Percentiles rank a stretch among this genome's conserved stretches.
Conservation (phyloP, 2,113 vertebrate species). For the Pseudopodoces humilis region DNA sequence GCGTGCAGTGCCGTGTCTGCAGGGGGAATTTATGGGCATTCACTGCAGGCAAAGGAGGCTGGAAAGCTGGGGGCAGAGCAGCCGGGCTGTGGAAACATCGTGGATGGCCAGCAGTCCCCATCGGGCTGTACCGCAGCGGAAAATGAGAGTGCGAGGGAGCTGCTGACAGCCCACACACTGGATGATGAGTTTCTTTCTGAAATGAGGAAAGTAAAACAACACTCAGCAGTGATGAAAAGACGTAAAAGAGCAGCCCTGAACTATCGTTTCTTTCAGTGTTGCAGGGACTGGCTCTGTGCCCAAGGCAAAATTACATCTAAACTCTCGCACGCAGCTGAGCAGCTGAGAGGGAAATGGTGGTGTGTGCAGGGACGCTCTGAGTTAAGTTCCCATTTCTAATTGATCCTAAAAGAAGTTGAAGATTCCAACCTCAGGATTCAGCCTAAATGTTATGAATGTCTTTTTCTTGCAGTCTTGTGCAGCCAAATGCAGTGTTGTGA, state of each 20-base stretch:
- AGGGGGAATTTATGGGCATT: neutral
- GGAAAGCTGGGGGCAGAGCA: neutral
- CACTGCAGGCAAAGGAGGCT: neutral
- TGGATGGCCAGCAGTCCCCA: neutral
- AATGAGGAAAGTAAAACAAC: conserved; percentile 40
- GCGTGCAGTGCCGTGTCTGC: neutral
- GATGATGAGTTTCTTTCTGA: conserved; percentile 26
- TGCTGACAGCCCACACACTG: conserved; percentile 28
- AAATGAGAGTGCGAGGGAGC: neutral
- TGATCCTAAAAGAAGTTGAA: neutral
- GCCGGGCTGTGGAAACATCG: neutral
- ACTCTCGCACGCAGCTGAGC: conserved; percentile 1
- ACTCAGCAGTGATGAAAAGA: conserved; percentile 33
- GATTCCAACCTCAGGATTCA: neutral
- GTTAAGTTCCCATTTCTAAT: conserved; percentile 1
- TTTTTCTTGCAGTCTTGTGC: neutral
- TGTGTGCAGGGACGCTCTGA: neutral
- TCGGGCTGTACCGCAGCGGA: neutral
- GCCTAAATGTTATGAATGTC: neutral
- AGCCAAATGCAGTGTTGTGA: neutral
- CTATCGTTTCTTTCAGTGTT: conserved; percentile 34
- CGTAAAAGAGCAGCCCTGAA: conserved; percentile 63
- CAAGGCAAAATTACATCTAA: conserved; percentile 64
- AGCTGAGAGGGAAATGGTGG: neutral
- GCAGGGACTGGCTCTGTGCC: conserved; percentile 46